Percentiles rank a stretch among this genome's conserved stretches.
These are phyloP conservation scores for Torymus texanus DNA, from an alignment of 2,888 invertebrate species.

Conservation along the genomic window DNA sequence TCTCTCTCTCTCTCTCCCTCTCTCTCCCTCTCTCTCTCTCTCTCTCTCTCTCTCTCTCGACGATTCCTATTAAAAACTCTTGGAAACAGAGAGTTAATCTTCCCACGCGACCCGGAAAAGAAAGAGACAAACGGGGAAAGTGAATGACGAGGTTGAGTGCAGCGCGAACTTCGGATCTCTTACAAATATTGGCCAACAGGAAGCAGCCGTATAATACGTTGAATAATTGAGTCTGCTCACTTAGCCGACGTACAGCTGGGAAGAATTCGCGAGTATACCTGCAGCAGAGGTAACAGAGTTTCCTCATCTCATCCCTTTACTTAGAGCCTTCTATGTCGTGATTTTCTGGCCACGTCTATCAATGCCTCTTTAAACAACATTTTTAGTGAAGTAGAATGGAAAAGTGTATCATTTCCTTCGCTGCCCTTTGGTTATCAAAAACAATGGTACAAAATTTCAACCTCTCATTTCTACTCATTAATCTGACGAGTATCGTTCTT, in stretches of 20 bases:
- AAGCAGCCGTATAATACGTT: constrained; percentile 28
- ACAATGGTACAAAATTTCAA: constrained; percentile 49
- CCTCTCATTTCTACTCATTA: constrained; percentile 27
- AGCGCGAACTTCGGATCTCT: constrained; percentile 17
- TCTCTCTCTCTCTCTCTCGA: neutral
- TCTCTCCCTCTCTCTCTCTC: too few species aligned
- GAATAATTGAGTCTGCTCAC: constrained; percentile 36
- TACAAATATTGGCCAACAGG: constrained; percentile 53
- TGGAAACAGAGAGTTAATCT: constrained; percentile 19
- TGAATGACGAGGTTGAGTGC: neutral
- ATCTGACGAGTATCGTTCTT: neutral
- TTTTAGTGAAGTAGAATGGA: constrained; percentile 42
- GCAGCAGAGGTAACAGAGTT: too few species aligned
- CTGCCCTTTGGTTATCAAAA: constrained; percentile 47
- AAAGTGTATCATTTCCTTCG: too few species aligned
- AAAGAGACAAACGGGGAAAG: neutral
- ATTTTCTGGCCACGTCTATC: too few species aligned
- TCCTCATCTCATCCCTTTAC: constrained; percentile 1
- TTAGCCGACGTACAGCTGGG: constrained; percentile 14
- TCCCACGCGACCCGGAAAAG: neutral
- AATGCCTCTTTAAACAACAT: constrained; percentile 26
- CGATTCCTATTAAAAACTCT: constrained; percentile 26
- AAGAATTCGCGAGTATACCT: constrained; percentile 15
- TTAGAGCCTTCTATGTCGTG: constrained; percentile 32
- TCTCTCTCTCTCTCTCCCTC: too few species aligned